phyloP scores from a whole-genome alignment of 2,888 invertebrate species.

The Ptychoptera contaminata region DNA sequence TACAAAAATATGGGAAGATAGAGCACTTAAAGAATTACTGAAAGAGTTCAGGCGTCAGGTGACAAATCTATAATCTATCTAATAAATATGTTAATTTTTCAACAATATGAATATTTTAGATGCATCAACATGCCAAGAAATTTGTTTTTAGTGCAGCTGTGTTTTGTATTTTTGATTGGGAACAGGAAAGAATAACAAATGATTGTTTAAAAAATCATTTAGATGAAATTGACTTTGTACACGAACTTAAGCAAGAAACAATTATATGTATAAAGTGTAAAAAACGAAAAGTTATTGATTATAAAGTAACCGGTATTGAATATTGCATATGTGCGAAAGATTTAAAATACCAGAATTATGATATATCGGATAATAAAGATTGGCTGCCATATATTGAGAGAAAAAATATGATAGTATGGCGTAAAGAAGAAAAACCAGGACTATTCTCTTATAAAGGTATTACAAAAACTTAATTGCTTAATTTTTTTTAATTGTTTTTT shows the following conservation, averaged over 20 bases:
- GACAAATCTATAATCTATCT: neutral
- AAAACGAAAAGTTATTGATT: slow-evolving; percentile 29
- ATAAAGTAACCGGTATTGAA: slow-evolving; percentile 26
- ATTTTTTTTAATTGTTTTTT: neutral
- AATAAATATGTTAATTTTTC: neutral
- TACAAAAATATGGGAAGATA: slow-evolving; percentile 44
- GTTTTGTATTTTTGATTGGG: slow-evolving; percentile 43
- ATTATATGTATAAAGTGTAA: slow-evolving; percentile 35
- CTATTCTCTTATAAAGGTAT: slow-evolving; percentile 63
- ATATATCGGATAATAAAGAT: slow-evolving; percentile 22
- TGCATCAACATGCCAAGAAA: slow-evolving; percentile 34
- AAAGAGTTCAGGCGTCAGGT: slow-evolving; percentile 14
- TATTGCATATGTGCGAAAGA: slow-evolving; percentile 33
- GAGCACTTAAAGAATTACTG: slow-evolving; percentile 37
- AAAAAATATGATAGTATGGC: slow-evolving; percentile 67
- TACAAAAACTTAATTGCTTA: neutral
- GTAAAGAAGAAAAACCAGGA: slow-evolving; percentile 50
- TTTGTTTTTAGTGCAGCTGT: slow-evolving; percentile 39
- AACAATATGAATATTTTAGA: slow-evolving; percentile 7
- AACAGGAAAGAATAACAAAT: slow-evolving; percentile 38
- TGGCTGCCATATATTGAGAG: slow-evolving; percentile 71
- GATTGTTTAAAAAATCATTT: slow-evolving; percentile 38
- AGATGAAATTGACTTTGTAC: slow-evolving; percentile 41
- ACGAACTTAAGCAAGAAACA: slow-evolving; percentile 35
- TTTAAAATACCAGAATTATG: slow-evolving; percentile 10